Base-by-base conservation (phyloP, 2,888 invertebrate species). In the Chymomyza procnemis region DNA sequence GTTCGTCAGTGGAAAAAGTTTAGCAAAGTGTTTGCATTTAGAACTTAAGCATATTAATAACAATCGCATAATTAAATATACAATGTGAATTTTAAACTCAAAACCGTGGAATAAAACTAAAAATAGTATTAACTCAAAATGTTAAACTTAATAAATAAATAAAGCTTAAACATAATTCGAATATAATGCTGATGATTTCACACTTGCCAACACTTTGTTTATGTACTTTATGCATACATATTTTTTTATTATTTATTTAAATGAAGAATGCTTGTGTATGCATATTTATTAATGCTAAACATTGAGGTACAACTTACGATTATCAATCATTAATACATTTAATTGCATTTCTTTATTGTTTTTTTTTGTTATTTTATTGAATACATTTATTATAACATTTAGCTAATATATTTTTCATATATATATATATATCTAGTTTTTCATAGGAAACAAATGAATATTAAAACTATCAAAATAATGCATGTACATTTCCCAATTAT, bases 231-330 rank as follows among this genome's bases (percentile, higher is more conserved):
- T 19, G 12, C 34, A 5, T 74, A 65, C 59, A 67, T 68, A 59
- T 52, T 59, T 69, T 50, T 18, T 61, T 67, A 48, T 72, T 52
- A 55, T 48, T 72, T 52, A 55, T 64, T 41, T 64, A 73, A 77
- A 73, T 74, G 30, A 34, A 34, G 16, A 30, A 21, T 41, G 9
- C 9, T 41, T 41, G 34, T 41, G 34, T 41, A 18, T 22, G 18
- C 8, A 22, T 30, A 30, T 14, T 57, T 30, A 8, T 1, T 78
- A 69, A 76, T 72, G 71, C 80, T 83, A 78, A 84, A 85, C 79
- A 85, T 84, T 84, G 83, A 84, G 83, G 83, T 84, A 84, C 83
- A 72, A 83, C 83, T 84, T 84, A 84, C 84, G 84, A 84, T 84
- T 84, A 85, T 84, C 85, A 83, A 78, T 85, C 74, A 80, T 72